phyloP scores from a whole-genome alignment of 1,140 invertebrate species.

The Xylocopa sonorina region DNA sequence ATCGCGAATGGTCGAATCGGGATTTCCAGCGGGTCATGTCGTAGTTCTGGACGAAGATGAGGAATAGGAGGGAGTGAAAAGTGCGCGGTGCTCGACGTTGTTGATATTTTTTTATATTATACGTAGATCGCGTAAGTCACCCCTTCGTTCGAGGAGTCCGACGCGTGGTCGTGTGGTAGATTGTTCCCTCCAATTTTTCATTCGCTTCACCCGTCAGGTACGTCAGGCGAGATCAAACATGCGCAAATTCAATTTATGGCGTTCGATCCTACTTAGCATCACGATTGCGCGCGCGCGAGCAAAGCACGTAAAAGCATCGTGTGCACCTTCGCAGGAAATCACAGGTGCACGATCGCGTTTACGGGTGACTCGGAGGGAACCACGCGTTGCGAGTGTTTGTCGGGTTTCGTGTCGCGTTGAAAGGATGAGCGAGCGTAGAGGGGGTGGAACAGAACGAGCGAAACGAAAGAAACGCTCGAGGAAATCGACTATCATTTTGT shows the following conservation, averaged over 20 bases:
- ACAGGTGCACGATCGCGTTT: too few relatives aligned
- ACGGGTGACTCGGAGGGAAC: too few relatives aligned
- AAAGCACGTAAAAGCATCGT: too few relatives aligned
- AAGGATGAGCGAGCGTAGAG: neutral
- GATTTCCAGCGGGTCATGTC: too few relatives aligned
- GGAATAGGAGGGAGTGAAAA: constrained; percentile 17
- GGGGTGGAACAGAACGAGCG: neutral
- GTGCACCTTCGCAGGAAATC: too few relatives aligned
- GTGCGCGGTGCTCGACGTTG: constrained; percentile 71
- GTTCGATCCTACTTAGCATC: too few relatives aligned
- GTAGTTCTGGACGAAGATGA: neutral
- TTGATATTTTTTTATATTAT: constrained; percentile 76
- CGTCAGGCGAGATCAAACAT: too few relatives aligned
- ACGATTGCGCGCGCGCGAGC: too few relatives aligned
- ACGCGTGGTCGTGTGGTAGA: constrained; percentile 2
- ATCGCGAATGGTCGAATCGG: neutral
- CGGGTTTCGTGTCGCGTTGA: neutral
- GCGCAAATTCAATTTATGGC: too few relatives aligned
- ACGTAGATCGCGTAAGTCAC: constrained; percentile 59
- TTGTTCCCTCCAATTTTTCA: too few relatives aligned
- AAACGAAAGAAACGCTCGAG: neutral
- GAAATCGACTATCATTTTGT: constrained; percentile 66
- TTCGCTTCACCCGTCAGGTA: too few relatives aligned
- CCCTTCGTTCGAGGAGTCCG: constrained; percentile 26
- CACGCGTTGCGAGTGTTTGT: too few relatives aligned